Base-by-base conservation (phyloP, 2,113 vertebrate genomes). In the Antidorcas marsupialis region DNA sequence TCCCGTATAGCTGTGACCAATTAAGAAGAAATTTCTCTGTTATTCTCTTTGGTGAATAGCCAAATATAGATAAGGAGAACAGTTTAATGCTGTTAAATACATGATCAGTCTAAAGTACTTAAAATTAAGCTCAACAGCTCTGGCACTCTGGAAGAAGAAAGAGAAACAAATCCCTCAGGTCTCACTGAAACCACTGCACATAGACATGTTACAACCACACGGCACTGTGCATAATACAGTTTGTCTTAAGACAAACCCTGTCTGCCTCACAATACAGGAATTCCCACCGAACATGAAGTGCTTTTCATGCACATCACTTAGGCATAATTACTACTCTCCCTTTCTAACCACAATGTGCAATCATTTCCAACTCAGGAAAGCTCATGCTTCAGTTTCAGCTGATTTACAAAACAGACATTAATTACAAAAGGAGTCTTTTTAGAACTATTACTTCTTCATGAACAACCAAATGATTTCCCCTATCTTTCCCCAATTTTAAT, bases 51-150 rank as follows among this genome's bases (percentile, higher is more conserved):
- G 95, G 87, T 85, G 81, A 87, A 64, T 82, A 83, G 59, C 81
- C 91, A 97, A 95, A 87, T 84, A 89, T 7, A 97, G 97, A 78
- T 92, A 98, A 97, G 57, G 59, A 95, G 87, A 94, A 96, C 36
- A 91, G 81, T 94, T 97, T 96, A 97, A 91, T 95, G 89, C 96
- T 97, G 64, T 87, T 97, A 97, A 98, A 97, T 86, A 95, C 87
- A 92, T 25, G 92, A 98, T 95, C 93, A 97, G 91, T 95, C 89
- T 96, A 95, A 43, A 82, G 78, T 60, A n/a, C 84, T 97, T 97
- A 98, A 95, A 95, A 92, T 96, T 97, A 98, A 97, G 93, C 87
- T 91, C 95, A 84, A 97, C 30, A 76, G 74, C 59, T 95, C 93
- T 96, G 97, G 89, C n/a, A 93, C 55, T 97, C 86, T 13, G 30